phyloP scores from a whole-genome alignment of 2,113 vertebrate genomes.

The Solea solea region DNA sequence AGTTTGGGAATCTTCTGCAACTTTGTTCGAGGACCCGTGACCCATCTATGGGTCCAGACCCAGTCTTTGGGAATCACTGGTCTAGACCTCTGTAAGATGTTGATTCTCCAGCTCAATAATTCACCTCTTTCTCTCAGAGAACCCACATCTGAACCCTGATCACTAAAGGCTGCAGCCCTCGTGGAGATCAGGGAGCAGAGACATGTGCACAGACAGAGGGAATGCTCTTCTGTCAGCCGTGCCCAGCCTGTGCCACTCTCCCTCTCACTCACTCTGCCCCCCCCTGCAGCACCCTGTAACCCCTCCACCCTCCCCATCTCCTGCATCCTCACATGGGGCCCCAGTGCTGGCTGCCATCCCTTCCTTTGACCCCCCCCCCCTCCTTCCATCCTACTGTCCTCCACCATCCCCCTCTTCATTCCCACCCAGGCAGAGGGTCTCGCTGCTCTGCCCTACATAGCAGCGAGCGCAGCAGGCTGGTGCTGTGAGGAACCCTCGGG shows the following conservation, averaged over 20 bases:
- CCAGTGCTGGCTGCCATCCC: constrained; percentile 65
- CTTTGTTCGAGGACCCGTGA: too few species aligned
- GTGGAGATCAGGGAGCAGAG: constrained; percentile 5
- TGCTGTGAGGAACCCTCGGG: constrained; percentile 70
- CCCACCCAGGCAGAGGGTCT: constrained; percentile 64
- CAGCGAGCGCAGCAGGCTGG: constrained; percentile 74
- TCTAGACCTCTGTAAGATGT: too few species aligned
- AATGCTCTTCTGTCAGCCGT: constrained; percentile 72
- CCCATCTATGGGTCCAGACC: too few species aligned
- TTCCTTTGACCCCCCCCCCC: constrained; percentile 2
- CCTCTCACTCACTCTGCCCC: constrained; percentile 8
- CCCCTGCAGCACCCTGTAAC: constrained; percentile 59
- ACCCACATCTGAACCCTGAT: too few species aligned
- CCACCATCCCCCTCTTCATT: not conserved
- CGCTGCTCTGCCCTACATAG: constrained; percentile 79
- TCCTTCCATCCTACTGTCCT: not conserved
- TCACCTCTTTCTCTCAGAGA: too few species aligned
- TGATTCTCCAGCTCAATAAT: too few species aligned
- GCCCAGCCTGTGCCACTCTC: constrained; percentile 56
- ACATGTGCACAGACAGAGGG: constrained; percentile 50
- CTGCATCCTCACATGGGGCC: constrained; percentile 69
- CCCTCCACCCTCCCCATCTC: constrained; percentile 53
- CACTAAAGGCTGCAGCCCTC: too few species aligned
- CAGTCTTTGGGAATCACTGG: too few species aligned
- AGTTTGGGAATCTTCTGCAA: too few species aligned